Percentiles rank a stretch among this genome's conserved stretches.
Evolutionary conservation across 2,888 invertebrate genomes (phyloP).

Genomic region (Eilema depressum): DNA sequence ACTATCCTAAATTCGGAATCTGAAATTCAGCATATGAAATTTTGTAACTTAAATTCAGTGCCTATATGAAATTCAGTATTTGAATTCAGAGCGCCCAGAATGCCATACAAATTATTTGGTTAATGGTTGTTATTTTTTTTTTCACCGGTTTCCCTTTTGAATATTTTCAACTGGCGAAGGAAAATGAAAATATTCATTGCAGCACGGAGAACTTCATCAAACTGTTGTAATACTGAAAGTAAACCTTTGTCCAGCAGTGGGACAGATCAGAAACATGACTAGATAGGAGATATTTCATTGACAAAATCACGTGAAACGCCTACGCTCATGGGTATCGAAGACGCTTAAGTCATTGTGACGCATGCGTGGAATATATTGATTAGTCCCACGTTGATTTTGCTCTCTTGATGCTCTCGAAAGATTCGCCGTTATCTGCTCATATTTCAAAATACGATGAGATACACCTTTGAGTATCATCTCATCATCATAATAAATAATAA

Average conservation of each 20-base stretch:
- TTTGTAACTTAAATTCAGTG: too few relatives aligned
- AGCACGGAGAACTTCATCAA: not conserved
- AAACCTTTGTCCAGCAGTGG: not conserved
- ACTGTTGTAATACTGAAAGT: not conserved
- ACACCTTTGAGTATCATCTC: conserved; percentile 23
- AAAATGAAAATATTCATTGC: too few relatives aligned
- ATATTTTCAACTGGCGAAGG: too few relatives aligned
- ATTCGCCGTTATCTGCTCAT: conserved; percentile 35
- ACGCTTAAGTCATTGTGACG: conserved; percentile 69
- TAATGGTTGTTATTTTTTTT: too few relatives aligned
- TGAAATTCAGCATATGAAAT: too few relatives aligned
- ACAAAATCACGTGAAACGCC: conserved; percentile 57
- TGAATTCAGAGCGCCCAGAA: too few relatives aligned
- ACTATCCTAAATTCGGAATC: too few relatives aligned
- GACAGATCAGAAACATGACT: not conserved
- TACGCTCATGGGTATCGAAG: conserved; percentile 58
- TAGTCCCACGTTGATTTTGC: conserved; percentile 70
- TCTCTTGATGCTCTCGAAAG: conserved; percentile 56
- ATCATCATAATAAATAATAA: conserved; percentile 14
- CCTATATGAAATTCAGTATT: too few relatives aligned
- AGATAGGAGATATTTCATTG: not conserved
- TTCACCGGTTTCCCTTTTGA: too few relatives aligned
- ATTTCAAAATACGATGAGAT: conserved; percentile 37
- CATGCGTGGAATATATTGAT: conserved; percentile 85
- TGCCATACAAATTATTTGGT: too few relatives aligned